phyloP scores from a whole-genome alignment of 2,888 invertebrate species.

The Pherbina coryleti region DNA sequence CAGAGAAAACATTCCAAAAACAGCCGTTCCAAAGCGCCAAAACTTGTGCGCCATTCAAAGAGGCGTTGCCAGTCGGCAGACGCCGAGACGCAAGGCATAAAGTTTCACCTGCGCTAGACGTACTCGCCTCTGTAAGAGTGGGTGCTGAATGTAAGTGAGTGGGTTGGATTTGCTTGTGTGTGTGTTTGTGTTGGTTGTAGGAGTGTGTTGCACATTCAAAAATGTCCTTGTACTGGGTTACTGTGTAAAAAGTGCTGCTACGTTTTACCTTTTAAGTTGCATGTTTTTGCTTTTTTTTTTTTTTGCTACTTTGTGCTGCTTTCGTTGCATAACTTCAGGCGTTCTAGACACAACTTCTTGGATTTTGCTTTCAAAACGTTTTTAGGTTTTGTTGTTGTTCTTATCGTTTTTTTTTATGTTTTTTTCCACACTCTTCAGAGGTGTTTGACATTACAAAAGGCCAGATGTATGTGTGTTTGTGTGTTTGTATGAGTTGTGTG shows the following conservation, averaged over 20 bases:
- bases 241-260: conserved; percentile 3
- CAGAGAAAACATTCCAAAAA: too few relatives aligned
- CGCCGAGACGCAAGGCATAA: not conserved
- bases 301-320: not conserved
- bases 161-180: not conserved
- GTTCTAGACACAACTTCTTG: conserved; percentile 5
- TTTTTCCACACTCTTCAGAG: conserved; percentile 7
- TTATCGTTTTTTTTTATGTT: not conserved
- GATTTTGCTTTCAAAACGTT: not conserved
- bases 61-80: not conserved
- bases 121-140: not conserved
- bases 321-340: conserved; percentile 20
- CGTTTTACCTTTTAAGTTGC: not conserved
- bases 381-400: not conserved
- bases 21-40: too few relatives aligned
- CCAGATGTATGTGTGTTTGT: not conserved
- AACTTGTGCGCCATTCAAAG: too few relatives aligned
- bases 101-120: not conserved
- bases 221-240: conserved; percentile 37
- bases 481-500: not conserved
- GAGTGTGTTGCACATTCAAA: not conserved
- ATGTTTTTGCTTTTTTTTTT: conserved; percentile 5
- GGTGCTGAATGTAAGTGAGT: not conserved
- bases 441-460: conserved; percentile 34
- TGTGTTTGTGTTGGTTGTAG: not conserved